Evolutionary conservation across 2,113 vertebrate species (phyloP).

Genomic region (Pterocles orientalis): DNA sequence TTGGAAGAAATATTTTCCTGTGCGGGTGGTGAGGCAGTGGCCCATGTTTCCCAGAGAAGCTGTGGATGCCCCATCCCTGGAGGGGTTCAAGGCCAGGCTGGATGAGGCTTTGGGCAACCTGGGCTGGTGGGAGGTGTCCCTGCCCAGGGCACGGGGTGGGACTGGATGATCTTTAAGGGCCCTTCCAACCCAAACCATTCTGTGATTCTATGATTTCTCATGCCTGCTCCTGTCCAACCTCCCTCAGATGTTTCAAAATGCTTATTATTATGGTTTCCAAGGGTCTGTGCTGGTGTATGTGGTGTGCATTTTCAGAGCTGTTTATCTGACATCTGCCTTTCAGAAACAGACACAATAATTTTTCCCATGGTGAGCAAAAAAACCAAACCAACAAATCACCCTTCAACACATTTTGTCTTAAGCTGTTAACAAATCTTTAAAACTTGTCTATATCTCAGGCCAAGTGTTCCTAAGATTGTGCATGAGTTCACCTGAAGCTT

Average conservation of each 20-base stretch:
- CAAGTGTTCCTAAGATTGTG: rapidly evolving
- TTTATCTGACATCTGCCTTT: neutral
- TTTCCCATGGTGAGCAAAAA: neutral
- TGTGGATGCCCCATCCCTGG: too few species aligned
- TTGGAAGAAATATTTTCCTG: too few species aligned
- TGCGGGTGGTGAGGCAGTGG: too few species aligned
- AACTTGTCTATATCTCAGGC: neutral
- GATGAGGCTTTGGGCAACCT: too few species aligned
- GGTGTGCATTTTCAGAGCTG: neutral
- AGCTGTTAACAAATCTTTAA: neutral
- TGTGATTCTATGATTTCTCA: neutral
- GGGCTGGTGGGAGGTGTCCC: too few species aligned
- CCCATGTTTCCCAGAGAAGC: too few species aligned
- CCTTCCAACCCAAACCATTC: too few species aligned
- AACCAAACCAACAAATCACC: neutral
- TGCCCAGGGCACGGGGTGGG: too few species aligned
- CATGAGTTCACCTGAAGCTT: neutral
- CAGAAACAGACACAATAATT: neutral
- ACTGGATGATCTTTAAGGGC: too few species aligned
- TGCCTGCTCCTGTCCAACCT: neutral
- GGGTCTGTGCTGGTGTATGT: neutral
- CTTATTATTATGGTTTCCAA: neutral
- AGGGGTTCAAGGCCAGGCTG: too few species aligned
- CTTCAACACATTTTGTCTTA: neutral
- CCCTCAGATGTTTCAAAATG: neutral